phyloP scores from a whole-genome alignment of 1,140 invertebrate species.

The Ooceraea biroi region DNA sequence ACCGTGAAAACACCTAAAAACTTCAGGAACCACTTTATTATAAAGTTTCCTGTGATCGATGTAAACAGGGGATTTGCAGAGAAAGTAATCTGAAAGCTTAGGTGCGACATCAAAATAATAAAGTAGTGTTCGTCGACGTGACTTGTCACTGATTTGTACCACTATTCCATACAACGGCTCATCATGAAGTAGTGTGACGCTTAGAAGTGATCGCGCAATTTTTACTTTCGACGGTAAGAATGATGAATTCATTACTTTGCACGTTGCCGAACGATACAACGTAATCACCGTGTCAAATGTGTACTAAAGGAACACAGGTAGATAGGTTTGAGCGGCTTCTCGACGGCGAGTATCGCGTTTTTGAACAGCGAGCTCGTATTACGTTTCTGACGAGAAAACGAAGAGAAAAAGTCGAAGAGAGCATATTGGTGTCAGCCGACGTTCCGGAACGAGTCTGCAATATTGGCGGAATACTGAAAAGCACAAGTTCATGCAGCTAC shows the following conservation, averaged over 20 bases:
- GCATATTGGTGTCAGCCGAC: slow-evolving; percentile 65
- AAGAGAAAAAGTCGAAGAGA: slow-evolving; percentile 66
- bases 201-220: slow-evolving; percentile 28
- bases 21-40: not conserved
- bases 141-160: not conserved
- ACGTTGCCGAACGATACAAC: slow-evolving; percentile 27
- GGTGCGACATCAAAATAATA: not conserved
- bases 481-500: slow-evolving; percentile 83
- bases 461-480: slow-evolving; percentile 74
- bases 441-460: slow-evolving; percentile 72
- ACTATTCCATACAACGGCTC: not conserved
- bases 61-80: not conserved
- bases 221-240: slow-evolving; percentile 22
- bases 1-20: slow-evolving; percentile 25
- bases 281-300: slow-evolving; percentile 35
- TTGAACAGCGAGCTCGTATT: slow-evolving; percentile 39
- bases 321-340: slow-evolving; percentile 45
- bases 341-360: slow-evolving; percentile 16
- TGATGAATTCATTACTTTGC: slow-evolving; percentile 26
- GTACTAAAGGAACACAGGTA: slow-evolving; percentile 43
- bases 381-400: slow-evolving; percentile 50
- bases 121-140: not conserved
- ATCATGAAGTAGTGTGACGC: not conserved
- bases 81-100: not conserved
- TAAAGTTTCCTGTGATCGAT: not conserved